Evolutionary conservation across 2,888 invertebrate species (phyloP), one percentile per base, ranked within the genome.

Genomic region (Acleris emargana): DNA sequence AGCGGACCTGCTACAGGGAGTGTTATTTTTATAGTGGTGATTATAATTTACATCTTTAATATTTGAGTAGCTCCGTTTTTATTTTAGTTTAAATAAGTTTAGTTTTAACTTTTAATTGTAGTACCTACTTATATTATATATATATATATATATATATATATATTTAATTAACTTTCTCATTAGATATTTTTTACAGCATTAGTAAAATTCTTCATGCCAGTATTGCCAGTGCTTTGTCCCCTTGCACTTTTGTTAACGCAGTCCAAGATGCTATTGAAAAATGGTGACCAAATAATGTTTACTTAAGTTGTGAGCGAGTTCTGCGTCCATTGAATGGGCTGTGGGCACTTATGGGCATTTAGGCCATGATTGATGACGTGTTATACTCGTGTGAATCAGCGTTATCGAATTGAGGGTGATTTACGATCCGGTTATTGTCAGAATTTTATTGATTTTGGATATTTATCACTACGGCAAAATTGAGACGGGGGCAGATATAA

Each of bases 321-420:
- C 87, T 81, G 86, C 83, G 79, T 76, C 76, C 74, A 84, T 76
- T 81, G 81, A 78, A 83, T 76, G 78, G 82, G 79, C 87, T 91
- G 91, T 84, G 91, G 91, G 84, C 87, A 88, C 89, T 91, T 91
- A 88, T 85, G 83, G 83, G 82, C 79, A 86, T 88, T 88, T 86
- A 83, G 77, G 73, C 71, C 53, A 79, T 88, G 90, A 90, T 89
- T 77, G 83, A 90, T 84, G 85, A 79, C 73, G 72, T 83, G 82
- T 82, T 83, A 79, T 77, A 78, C 77, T 79, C 75, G 72, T 75
- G 76, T 68, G 63, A 63, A 57, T 71, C 62, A 73, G 78, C 69
- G 73, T 71, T 75, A 69, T 64, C 57, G 66, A 59, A 71, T 71
- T 74, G 62, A 51, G 60, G 60, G 69, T 83, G 84, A 85, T 84